Evolutionary conservation across 2,797 vertebrate species (phyloP), one percentile per base, ranked within the genome.

Genomic region (Pogonophryne albipinna): DNA sequence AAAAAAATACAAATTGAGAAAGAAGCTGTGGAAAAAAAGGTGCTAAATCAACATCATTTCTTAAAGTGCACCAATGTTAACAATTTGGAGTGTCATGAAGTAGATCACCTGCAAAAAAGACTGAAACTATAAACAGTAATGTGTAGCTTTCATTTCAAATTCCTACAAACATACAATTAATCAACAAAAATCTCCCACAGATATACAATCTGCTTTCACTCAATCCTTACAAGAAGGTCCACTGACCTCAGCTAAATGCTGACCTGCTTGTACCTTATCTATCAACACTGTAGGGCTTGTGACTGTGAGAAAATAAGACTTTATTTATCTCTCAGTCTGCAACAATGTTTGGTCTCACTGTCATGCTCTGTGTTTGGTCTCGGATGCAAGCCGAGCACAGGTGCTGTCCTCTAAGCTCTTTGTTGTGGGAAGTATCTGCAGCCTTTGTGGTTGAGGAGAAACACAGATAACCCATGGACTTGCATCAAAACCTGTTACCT

Each of bases 181-280:
- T 16, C 50, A 34, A 64, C 1, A 51, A 74, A 59, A 86, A 71
- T 46, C 6, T 23, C n/a, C 10, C 20, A 34, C 38, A 44, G 23
- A 52, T 74, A 74, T 89, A 85, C 76, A 81, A 85, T 89, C 74
- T 86, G 87, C 80, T 80, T 86, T 77, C 66, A 86, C 65, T 44
- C 42, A 71, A 83, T 34, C 71, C 80, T 60, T 10, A 7, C 15
- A 41, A 56, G 50, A 74, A 68, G 74, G 17, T 38, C 53, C 14
- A 6, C 41, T 76, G 85, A 78, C 23, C 52, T 67, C 51, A 49
- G 17, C 53, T 63, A 19, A 82, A 45, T 65, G 67, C 74, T 85
- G 80, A 78, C 64, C 64, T 11, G 14, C 47, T 56, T 57, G 56
- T 76, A 59, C 47, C 65, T 62, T 70, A 79, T 50, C 57, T 57